phyloP scores from a whole-genome alignment of 2,113 vertebrate species.

The Condylura cristata region DNA sequence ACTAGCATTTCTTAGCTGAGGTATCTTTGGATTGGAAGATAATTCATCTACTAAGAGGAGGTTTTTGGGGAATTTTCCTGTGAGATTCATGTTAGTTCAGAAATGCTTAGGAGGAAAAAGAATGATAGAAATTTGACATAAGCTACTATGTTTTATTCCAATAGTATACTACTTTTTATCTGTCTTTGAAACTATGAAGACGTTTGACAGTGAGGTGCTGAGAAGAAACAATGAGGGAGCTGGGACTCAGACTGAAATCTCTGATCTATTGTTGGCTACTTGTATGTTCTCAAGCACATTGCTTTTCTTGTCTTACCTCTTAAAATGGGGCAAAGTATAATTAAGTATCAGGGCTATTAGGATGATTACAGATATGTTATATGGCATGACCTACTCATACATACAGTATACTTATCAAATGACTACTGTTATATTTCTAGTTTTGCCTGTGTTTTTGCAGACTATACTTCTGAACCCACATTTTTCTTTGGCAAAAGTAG shows the following conservation, averaged over 20 bases:
- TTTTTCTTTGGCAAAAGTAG: conserved; percentile 19
- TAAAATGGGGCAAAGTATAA: background rate
- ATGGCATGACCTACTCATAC: background rate
- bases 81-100: background rate
- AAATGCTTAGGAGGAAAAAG: background rate
- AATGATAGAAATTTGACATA: background rate
- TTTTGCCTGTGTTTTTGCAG: background rate
- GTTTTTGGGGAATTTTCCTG: background rate
- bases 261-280: background rate
- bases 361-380: background rate
- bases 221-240: background rate
- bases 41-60: background rate
- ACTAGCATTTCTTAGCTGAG: background rate
- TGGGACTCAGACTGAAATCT: background rate
- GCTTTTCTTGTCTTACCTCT: background rate
- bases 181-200: background rate
- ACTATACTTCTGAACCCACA: background rate
- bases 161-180: background rate
- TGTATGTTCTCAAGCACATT: background rate
- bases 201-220: background rate
- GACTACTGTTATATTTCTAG: background rate
- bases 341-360: background rate
- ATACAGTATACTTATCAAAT: background rate
- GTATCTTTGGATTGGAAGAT: background rate
- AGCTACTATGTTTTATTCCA: background rate